Conservation (phyloP, 2,113 vertebrate genomes). For the Oncorhynchus nerka region DNA sequence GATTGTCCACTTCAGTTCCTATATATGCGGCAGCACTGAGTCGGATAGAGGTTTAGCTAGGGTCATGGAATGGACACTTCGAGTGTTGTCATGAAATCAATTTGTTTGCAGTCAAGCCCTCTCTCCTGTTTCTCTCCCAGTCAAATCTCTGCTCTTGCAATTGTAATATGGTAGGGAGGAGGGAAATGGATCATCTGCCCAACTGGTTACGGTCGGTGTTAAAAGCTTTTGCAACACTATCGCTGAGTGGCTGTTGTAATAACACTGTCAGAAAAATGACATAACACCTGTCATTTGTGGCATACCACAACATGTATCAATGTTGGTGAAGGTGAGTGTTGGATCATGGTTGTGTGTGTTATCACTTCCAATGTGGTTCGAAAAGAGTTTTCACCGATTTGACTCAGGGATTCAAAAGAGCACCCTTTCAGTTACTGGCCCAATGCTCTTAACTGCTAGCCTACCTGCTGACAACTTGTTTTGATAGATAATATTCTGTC, state of each 20-base stretch:
- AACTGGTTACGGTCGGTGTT: neutral
- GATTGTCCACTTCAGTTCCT: neutral
- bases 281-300: neutral
- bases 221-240: conserved; percentile 3
- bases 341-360: neutral
- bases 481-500: too few relatives aligned
- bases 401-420: too few relatives aligned
- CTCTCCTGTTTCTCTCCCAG: neutral
- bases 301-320: neutral
- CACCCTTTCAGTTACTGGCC: too few relatives aligned
- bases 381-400: too few relatives aligned
- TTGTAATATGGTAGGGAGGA: neutral
- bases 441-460: too few relatives aligned
- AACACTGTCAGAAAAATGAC: conserved; percentile 1
- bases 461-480: too few relatives aligned
- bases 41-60: conserved; percentile 4
- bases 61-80: conserved; percentile 15
- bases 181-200: neutral
- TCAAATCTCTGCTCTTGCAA: neutral
- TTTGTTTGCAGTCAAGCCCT: conserved; percentile 17
- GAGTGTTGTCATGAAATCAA: conserved; percentile 24
- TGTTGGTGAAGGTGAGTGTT: neutral
- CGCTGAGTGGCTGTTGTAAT: neutral
- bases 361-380: neutral
- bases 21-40: neutral